Evolutionary conservation across 2,888 invertebrate species (phyloP), one percentile per base, ranked within the genome.

Genomic region (Macropis europaea): DNA sequence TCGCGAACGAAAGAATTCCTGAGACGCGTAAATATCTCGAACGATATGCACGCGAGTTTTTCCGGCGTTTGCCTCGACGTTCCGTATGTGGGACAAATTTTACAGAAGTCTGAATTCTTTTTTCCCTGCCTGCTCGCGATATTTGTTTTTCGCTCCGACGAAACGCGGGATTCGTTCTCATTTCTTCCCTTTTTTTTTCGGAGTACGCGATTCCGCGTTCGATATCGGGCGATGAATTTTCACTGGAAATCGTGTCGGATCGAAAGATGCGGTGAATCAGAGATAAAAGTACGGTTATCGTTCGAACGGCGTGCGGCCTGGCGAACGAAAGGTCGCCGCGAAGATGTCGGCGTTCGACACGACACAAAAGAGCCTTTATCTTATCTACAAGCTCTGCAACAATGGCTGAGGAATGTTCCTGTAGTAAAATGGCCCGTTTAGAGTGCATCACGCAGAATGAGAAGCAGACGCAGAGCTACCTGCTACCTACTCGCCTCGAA

Each of bases 371-470:
- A 54, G 7, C 38, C 6, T 56, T 71, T 71, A 73, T 71, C 60
- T 73, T 71, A 71, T 71, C 71, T 70, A 28, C 32, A 24, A 50
- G 38, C 66, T 50, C 17, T 5, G 28, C 15, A 17, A 60, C 60
- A 73, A 71, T 50, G 50, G 17, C 13, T 2, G 17, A 53, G 26
- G 32, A 64, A 60, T 53, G 57, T 60, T 71, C 50, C 38, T 54
- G 53, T 59, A 24, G 63, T 71, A 71, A 73, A 71, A 50, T 48
- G 52, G 57, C 30, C 34, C 57, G 72, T 70, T 70, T 70, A 70
- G 47, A 63, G 42, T 48, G 9, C 24, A 57, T 53, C 47, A 11
- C 30, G 47, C 52, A 72, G 62, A 53, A 59, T 62, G 6, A n/a
- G n/a, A 36, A 53, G 15, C 13, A 15, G 47, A 34, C 26, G 17